A percentile compares a stretch with the other conserved stretches of the same genome.
These are phyloP conservation scores for Papilio polyxenes DNA, from an alignment of 1,140 invertebrate species.

Conservation along the genomic window DNA sequence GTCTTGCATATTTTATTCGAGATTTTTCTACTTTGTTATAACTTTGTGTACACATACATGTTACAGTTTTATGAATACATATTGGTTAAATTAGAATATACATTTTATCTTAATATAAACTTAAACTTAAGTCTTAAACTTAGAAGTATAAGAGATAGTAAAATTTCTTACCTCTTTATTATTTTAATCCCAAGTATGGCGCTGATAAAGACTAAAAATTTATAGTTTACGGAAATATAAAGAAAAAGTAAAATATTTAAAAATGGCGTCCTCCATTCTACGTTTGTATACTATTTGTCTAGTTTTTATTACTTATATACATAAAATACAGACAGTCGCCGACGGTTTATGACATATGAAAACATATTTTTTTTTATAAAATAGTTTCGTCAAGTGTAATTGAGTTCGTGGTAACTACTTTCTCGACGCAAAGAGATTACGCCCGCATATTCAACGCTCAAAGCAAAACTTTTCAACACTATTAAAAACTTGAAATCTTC, in stretches of 20 bases:
- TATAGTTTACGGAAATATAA: too few species aligned
- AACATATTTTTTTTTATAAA: conserved; percentile 13
- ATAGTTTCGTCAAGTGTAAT: conserved; percentile 31
- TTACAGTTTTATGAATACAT: conserved; percentile 1
- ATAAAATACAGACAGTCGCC: neutral
- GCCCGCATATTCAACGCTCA: conserved; percentile 36
- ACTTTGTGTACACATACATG: neutral
- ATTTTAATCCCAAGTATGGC: neutral
- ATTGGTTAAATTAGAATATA: conserved; percentile 3
- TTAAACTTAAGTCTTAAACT: neutral
- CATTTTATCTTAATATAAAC: conserved; percentile 1
- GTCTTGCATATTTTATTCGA: conserved; percentile 8
- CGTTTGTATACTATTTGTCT: neutral
- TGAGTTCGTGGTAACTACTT: conserved; percentile 34
- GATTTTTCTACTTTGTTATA: neutral
- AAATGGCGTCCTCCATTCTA: too few species aligned
- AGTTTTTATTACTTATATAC: neutral
- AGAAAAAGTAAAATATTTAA: too few species aligned
- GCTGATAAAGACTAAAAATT: too few species aligned
- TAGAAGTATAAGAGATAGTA: neutral
- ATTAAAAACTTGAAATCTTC: conserved; percentile 34
- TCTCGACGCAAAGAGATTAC: conserved; percentile 35
- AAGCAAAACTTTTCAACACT: conserved; percentile 36
- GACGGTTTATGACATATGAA: neutral
- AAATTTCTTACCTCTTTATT: neutral